A percentile compares a stretch with the other conserved stretches of the same genome.
Conservation (phyloP, 2,113 vertebrate species). For the Blennius ocellaris region DNA sequence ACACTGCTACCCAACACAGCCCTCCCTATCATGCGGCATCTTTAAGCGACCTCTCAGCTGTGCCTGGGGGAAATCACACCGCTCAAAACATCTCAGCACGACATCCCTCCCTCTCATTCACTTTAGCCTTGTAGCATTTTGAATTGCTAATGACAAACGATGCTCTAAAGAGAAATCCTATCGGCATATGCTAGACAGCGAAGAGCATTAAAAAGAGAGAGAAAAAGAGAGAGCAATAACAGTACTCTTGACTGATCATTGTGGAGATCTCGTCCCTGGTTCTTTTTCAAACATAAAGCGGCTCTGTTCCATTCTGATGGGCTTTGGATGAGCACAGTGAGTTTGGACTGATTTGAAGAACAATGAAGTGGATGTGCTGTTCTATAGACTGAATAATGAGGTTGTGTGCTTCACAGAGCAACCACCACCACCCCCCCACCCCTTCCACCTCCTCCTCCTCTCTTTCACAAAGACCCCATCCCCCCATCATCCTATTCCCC, state of each 20-base stretch:
- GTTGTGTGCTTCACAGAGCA: slow-evolving; percentile 83
- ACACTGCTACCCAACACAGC: slow-evolving; percentile 37
- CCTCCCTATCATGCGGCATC: slow-evolving; percentile 46
- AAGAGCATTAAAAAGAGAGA: slow-evolving; percentile 44
- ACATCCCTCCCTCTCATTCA: slow-evolving; percentile 41
- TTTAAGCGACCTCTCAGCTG: slow-evolving; percentile 26
- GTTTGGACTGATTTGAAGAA: slow-evolving; percentile 83
- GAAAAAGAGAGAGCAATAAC: slow-evolving; percentile 30
- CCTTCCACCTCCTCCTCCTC: slow-evolving; percentile 8
- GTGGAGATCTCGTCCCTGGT: slow-evolving; percentile 57
- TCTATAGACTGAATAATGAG: slow-evolving; percentile 86
- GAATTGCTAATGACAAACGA: slow-evolving; percentile 54
- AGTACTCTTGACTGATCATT: slow-evolving; percentile 59
- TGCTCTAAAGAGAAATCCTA: slow-evolving; percentile 51
- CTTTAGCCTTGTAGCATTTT: slow-evolving; percentile 35
- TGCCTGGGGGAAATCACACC: slow-evolving; percentile 45
- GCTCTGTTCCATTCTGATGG: slow-evolving; percentile 63
- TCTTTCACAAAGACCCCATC: slow-evolving; percentile 72
- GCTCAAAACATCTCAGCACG: slow-evolving; percentile 49
- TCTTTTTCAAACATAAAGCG: slow-evolving; percentile 60
- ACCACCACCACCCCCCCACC: slow-evolving; percentile 24
- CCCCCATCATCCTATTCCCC: slow-evolving; percentile 60
- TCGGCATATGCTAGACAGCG: slow-evolving; percentile 47
- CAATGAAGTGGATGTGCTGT: slow-evolving; percentile 85
- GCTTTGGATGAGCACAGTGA: slow-evolving; percentile 64